Conservation (phyloP, 2,113 vertebrate species). For the Nerophis ophidion region DNA sequence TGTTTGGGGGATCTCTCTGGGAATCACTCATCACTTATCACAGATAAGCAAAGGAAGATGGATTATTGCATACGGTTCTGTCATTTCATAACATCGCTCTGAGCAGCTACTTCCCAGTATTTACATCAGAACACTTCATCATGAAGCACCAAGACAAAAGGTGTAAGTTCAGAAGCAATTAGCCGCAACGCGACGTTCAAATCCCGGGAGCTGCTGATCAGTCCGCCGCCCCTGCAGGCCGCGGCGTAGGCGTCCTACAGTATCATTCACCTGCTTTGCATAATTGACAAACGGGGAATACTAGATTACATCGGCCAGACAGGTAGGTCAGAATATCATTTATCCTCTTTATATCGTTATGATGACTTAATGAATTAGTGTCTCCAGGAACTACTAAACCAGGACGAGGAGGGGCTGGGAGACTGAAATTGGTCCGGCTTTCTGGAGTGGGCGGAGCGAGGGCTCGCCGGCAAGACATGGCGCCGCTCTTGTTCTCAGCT, state of each 20-base stretch:
- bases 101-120: neutral
- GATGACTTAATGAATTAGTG: slow-evolving; percentile 23
- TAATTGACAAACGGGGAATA: slow-evolving; percentile 30
- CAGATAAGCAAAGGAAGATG: too few species aligned
- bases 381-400: slow-evolving; percentile 26
- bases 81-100: neutral
- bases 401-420: slow-evolving; percentile 9
- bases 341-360: slow-evolving; percentile 30
- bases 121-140: neutral
- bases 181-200: slow-evolving; percentile 26
- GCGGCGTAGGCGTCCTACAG: slow-evolving; percentile 17
- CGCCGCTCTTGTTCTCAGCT: slow-evolving; percentile 55
- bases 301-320: slow-evolving; percentile 16
- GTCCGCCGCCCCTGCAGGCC: slow-evolving; percentile 8
- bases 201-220: slow-evolving; percentile 16
- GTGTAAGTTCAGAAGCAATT: slow-evolving; percentile 20
- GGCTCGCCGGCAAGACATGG: slow-evolving; percentile 31
- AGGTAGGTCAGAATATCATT: slow-evolving; percentile 25
- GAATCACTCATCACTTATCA: too few species aligned
- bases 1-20: too few species aligned
- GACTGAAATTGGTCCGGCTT: slow-evolving; percentile 30
- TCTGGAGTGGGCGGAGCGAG: slow-evolving; percentile 1
- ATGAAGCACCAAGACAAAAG: slow-evolving; percentile 23
- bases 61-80: neutral
- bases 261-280: slow-evolving; percentile 27